Evolutionary conservation across 2,888 invertebrate species (phyloP).

Genomic region (Lochmaea crataegi): DNA sequence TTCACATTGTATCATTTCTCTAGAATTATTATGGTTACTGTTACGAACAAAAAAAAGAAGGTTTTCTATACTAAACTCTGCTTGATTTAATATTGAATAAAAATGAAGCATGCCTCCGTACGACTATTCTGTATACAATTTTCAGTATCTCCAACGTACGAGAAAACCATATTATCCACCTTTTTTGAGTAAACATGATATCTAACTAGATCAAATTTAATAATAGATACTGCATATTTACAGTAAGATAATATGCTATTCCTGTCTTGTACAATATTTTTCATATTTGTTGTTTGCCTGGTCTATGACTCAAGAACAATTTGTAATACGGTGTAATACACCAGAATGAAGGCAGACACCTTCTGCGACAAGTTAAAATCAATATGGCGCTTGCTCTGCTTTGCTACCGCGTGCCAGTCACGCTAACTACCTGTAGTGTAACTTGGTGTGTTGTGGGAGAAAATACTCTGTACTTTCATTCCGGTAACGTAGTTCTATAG

Average conservation of each 20-base stretch:
- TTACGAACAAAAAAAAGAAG: too few species aligned
- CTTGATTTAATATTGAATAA: too few species aligned
- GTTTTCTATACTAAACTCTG: too few species aligned
- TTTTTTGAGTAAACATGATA: too few species aligned
- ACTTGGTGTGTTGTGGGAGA: constrained; percentile 54
- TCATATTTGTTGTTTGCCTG: constrained; percentile 6
- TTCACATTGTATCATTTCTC: too few species aligned
- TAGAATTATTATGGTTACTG: too few species aligned
- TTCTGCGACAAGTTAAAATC: constrained; percentile 62
- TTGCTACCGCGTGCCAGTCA: constrained; percentile 57
- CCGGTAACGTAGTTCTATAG: constrained; percentile 60
- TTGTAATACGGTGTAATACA: constrained; percentile 49
- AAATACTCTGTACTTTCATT: constrained; percentile 57
- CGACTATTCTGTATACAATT: too few species aligned
- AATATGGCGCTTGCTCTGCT: constrained; percentile 66
- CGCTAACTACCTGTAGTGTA: constrained; percentile 61
- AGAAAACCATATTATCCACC: too few species aligned
- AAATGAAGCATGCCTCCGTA: too few species aligned
- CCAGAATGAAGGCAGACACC: constrained; percentile 53
- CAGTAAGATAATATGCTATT: neutral
- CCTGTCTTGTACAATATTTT: neutral
- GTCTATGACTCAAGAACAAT: constrained; percentile 33
- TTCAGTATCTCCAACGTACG: too few species aligned
- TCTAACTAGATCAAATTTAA: too few species aligned
- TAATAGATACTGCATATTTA: neutral